phyloP scores from a whole-genome alignment of 2,888 invertebrate species.

The Bombylius discolor region DNA sequence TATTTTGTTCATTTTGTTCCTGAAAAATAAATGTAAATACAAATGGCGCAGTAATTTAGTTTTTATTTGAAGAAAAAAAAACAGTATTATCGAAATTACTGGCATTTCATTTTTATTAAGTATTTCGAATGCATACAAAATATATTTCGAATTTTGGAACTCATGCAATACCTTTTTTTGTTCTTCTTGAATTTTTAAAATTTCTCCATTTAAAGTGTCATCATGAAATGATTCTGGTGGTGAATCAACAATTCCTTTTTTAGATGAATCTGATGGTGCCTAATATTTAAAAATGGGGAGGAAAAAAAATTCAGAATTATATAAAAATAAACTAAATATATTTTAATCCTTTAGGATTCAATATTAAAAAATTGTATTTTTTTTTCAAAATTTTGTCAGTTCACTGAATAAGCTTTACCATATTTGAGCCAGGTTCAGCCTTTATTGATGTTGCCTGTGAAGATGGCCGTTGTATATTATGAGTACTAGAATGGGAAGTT shows the following conservation, averaged over 20 bases:
- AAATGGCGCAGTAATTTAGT: no score
- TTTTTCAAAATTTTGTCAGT: background rate
- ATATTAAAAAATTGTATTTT: background rate
- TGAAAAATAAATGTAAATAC: slow-evolving; percentile 4
- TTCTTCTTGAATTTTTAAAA: background rate
- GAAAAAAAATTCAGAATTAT: no score
- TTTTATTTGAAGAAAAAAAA: no score
- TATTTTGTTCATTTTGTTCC: slow-evolving; percentile 29
- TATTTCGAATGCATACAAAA: no score
- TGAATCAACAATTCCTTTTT: slow-evolving; percentile 40
- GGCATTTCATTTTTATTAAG: no score
- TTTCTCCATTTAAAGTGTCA: slow-evolving; percentile 21
- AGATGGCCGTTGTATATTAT: slow-evolving; percentile 17
- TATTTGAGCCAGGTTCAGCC: slow-evolving; percentile 31
- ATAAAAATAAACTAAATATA: no score
- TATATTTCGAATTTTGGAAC: no score
- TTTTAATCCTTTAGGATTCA: no score
- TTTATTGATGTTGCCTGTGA: slow-evolving; percentile 31
- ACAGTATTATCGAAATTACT: no score
- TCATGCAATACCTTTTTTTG: background rate
- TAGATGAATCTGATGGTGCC: slow-evolving; percentile 46
- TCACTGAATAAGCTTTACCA: slow-evolving; percentile 15
- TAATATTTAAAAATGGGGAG: slow-evolving; percentile 15
- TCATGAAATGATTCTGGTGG: slow-evolving; percentile 29
- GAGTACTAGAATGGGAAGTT: background rate